Percentiles rank a stretch among this genome's conserved stretches.
Evolutionary conservation across 2,797 vertebrate genomes (phyloP).

Genomic region (Peromyscus attwateri): DNA sequence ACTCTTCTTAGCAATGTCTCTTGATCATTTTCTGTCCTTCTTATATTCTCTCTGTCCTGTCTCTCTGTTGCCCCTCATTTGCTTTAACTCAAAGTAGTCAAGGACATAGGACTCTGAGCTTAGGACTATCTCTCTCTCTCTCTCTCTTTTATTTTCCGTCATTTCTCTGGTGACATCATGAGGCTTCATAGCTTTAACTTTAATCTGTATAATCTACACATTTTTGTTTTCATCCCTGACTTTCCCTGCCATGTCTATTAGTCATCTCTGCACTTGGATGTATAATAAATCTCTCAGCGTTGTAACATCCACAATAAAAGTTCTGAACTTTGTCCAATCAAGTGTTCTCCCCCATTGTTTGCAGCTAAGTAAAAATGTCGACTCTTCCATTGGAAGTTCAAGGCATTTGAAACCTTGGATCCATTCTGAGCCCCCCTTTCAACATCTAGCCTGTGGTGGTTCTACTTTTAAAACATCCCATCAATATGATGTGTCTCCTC

Average conservation of each 20-base stretch:
- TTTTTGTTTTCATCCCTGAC: background rate
- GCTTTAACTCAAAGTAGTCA: background rate
- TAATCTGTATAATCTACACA: background rate
- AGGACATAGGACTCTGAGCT: background rate
- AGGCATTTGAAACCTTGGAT: background rate
- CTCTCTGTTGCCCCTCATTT: background rate
- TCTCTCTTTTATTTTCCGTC: background rate
- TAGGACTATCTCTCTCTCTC: background rate
- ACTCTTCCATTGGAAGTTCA: background rate
- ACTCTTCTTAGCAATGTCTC: background rate
- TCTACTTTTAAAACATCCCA: background rate
- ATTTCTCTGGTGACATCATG: background rate
- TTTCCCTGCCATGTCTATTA: conserved; percentile 4
- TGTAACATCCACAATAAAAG: conserved; percentile 9
- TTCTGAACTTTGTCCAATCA: background rate
- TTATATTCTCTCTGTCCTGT: background rate
- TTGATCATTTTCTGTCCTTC: background rate
- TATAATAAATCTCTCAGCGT: conserved; percentile 18
- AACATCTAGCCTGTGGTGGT: background rate
- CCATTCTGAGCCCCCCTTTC: background rate
- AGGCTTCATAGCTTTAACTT: conserved; percentile 13
- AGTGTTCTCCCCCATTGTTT: background rate
- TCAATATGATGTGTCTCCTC: background rate
- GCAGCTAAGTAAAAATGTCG: background rate
- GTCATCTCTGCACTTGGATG: conserved; percentile 5